Evolutionary conservation across 2,113 vertebrate genomes (phyloP).

Genomic region (Antechinus stuartii): DNA sequence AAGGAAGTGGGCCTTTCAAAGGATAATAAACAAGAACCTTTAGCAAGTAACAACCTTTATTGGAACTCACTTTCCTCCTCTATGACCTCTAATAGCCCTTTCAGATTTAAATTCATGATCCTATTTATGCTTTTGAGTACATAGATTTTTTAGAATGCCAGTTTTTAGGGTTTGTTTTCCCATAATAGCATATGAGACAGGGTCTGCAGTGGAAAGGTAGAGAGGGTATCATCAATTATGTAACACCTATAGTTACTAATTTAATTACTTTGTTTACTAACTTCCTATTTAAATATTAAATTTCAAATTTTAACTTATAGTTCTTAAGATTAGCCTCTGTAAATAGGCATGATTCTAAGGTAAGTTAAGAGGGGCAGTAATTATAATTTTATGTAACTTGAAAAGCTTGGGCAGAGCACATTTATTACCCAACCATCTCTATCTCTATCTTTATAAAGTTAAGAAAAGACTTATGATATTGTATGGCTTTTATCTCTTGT

Average conservation of each 20-base stretch:
- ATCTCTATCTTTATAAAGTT: not conserved
- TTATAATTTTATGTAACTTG: not conserved
- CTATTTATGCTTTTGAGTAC: not conserved
- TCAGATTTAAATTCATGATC: not conserved
- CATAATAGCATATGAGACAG: not conserved
- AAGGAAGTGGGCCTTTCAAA: not conserved
- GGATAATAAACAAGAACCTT: not conserved
- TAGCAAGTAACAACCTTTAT: not conserved
- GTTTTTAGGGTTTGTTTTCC: not conserved
- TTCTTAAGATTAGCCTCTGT: not conserved
- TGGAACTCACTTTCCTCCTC: constrained; percentile 13
- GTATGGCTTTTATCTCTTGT: not conserved
- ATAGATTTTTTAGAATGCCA: not conserved
- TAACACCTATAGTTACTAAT: not conserved
- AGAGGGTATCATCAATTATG: not conserved
- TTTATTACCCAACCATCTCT: not conserved
- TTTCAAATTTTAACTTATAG: not conserved
- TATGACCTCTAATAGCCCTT: constrained; percentile 14
- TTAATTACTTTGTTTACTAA: not conserved
- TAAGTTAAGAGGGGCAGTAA: not conserved
- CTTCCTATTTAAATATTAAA: not conserved
- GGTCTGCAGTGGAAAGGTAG: not conserved
- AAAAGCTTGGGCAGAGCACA: not conserved
- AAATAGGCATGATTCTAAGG: not conserved
- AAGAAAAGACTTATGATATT: not conserved